These are phyloP conservation scores for Eurypyga helias DNA, from an alignment of 2,113 vertebrate species.

Conservation along the genomic window DNA sequence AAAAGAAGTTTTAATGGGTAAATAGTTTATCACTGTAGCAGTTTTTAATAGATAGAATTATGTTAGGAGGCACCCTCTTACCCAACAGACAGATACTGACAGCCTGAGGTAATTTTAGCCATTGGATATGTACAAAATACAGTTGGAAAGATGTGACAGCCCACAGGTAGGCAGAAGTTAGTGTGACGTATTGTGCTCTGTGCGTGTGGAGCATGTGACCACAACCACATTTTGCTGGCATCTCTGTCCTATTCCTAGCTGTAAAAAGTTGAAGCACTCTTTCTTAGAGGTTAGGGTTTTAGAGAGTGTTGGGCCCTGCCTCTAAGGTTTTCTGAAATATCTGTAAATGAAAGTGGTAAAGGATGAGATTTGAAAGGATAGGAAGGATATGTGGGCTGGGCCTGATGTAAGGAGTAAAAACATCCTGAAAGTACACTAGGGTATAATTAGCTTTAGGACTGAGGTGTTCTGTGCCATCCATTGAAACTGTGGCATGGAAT, in stretches of 20 bases:
- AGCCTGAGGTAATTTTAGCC: not conserved
- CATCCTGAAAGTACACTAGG: not conserved
- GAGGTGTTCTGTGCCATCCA: not conserved
- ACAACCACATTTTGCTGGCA: not conserved
- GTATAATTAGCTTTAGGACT: not conserved
- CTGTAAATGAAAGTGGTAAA: not conserved
- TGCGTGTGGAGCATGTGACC: not conserved
- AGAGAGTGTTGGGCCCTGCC: not conserved
- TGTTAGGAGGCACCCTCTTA: not conserved
- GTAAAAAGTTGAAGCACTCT: not conserved
- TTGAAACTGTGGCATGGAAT: not conserved
- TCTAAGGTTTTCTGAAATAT: not conserved
- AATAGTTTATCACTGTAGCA: not conserved
- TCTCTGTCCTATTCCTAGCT: not conserved
- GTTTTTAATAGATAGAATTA: not conserved
- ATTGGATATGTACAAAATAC: not conserved
- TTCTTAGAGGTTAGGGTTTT: not conserved
- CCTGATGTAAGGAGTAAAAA: not conserved
- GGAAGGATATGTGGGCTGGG: not conserved
- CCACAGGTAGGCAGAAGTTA: not conserved
- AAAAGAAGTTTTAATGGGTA: not conserved
- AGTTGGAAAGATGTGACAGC: not conserved
- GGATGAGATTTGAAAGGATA: not conserved
- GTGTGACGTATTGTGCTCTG: not conserved
- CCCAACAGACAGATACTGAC: not conserved